Base-by-base conservation (phyloP, 2,888 invertebrate species). In the Creontiades dilutus region DNA sequence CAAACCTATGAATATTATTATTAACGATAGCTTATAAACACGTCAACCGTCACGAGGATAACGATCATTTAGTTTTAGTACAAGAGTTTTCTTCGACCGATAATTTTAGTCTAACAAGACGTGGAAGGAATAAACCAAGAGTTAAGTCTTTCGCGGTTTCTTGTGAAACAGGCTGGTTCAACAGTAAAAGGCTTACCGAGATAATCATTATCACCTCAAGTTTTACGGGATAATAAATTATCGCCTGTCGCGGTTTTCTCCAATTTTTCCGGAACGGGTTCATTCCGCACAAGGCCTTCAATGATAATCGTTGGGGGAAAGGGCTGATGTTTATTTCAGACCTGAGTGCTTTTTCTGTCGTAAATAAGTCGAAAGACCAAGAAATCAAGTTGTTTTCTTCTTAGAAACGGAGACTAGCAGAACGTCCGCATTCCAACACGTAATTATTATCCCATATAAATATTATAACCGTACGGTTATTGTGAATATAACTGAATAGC, bases 1-100 rank as follows among this genome's bases (percentile, higher is more conserved):
- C 88, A 80, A 27, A 52, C 23, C 88, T 88, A 88, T 88, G 88
- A 80, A 88, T 88, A 88, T 78, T 78, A 28, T 88, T 88, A 88
- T 88, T 88, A 88, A 88, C 88, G 88, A 80, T 88, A 48, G 78
- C 78, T 78, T 80, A 61, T 88, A 88, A 88, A 88, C 76, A 76
- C 78, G 88, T 88, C 88, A 86, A 86, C 19, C 76, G 68, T 75
- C 86, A 85, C 0, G n/a, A 81, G 81, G 81, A 81, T 47, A 81
- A 81, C 81, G 81, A 81, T 81, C 81, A 48, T 81, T 81, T 81
- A 81, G 81, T 81, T 76, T 76, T 46, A 19, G 78, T 78, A 78
- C 78, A 11, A 47, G 37, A 28, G 19, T 47, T 27, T 48, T 52
- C 82, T 82, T 82, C 47, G 52, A 52, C 47, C 82, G 82, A 82